Evolutionary conservation across 2,113 vertebrate species (phyloP).

Genomic region (Carassius gibelio): DNA sequence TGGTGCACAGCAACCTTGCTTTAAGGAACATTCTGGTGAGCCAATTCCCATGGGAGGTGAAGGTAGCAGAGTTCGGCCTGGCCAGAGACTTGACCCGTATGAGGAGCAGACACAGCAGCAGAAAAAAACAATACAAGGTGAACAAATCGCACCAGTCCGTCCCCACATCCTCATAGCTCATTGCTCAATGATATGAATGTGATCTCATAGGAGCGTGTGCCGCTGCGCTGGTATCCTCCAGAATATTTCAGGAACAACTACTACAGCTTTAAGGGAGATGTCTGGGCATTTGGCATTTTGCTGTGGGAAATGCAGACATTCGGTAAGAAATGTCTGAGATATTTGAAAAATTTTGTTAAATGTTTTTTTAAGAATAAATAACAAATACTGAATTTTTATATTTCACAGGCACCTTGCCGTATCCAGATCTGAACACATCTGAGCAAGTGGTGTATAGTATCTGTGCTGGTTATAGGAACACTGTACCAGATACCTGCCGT

Average conservation of each 20-base stretch:
- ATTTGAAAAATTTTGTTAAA: neutral
- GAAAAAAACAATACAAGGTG: slow-evolving; percentile 53
- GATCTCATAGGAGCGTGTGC: slow-evolving; percentile 67
- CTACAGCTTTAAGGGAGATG: slow-evolving; percentile 77
- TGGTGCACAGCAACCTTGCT: slow-evolving; percentile 67
- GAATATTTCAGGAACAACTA: slow-evolving; percentile 77
- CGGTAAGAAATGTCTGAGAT: slow-evolving; percentile 64
- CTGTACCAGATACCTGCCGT: slow-evolving; percentile 70
- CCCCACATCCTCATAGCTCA: neutral
- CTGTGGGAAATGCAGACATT: slow-evolving; percentile 79
- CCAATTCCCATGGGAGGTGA: slow-evolving; percentile 65
- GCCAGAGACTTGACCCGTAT: slow-evolving; percentile 60
- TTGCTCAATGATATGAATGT: neutral
- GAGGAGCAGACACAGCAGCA: slow-evolving; percentile 59
- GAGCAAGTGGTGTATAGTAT: slow-evolving; percentile 74
- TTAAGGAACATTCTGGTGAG: slow-evolving; percentile 66
- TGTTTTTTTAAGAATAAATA: too few species aligned
- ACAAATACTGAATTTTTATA: neutral
- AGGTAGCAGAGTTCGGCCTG: slow-evolving; percentile 66
- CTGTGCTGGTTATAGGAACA: slow-evolving; percentile 73
- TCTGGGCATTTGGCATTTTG: slow-evolving; percentile 77
- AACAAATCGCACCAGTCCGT: neutral
- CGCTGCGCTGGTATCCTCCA: slow-evolving; percentile 79
- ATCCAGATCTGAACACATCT: slow-evolving; percentile 69
- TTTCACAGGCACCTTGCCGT: slow-evolving; percentile 71